Evolutionary conservation across 2,113 vertebrate species (phyloP), one percentile per base, ranked within the genome.

Genomic region (Phrynocephalus versicolor): DNA sequence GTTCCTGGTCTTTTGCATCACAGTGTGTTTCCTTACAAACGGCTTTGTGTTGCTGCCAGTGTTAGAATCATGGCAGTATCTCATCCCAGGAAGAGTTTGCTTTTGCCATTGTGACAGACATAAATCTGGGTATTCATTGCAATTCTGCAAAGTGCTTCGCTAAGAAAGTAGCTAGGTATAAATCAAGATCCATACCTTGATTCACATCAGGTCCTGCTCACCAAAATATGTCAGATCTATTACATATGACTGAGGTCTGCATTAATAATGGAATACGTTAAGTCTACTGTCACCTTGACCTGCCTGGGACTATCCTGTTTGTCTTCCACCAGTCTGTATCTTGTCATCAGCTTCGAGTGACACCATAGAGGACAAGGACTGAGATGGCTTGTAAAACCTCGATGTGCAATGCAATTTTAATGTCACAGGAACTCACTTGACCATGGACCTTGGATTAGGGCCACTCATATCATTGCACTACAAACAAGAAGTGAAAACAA

Each of bases 91-190:
- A 84, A 85, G 86, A 86, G 88, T 69, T 85, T 87, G 81, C 82
- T 18, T 33, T 82, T 91, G 82, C 70, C 0, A 3, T 13, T 15
- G 51, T 86, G 81, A 90, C 0, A 19, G 75, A 87, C 58, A 81
- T 77, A 84, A 83, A 84, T 86, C 82, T 87, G 86, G 69, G 85
- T 2, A 84, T 87, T 79, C 1, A 3, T 39, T 62, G 67, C 10
- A 58, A 1, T 86, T 90, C 82, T 55, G 67, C 30, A 83, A 86
- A 88, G 80, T 39, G 65, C 27, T 65, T 77, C 79, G 60, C 72
- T 89, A 89, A 82, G 74, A 74, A 94, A 88, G 87, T 67, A 51
- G 58, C 67, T 33, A 60, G 81, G 51, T 85, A 79, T 88, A 81
- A 84, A 71, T 79, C 86, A 71, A 23, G 37, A 25, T 1, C 16